Conservation (phyloP, 2,113 vertebrate species). For the Notiomystis cincta region DNA sequence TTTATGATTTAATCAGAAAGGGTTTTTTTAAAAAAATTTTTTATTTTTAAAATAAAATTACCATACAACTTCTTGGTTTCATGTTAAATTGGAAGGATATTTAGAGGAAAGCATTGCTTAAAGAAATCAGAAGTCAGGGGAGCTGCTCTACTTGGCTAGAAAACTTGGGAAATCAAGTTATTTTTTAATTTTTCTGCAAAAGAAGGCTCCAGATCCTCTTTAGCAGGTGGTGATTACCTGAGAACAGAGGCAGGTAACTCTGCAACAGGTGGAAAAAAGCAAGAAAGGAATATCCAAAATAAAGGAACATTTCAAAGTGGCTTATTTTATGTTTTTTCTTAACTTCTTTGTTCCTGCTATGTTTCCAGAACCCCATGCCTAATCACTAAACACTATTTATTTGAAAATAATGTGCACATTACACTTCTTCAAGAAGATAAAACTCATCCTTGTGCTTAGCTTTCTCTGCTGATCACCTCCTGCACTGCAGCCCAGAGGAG, state of each 20-base stretch:
- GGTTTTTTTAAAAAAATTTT: fast-evolving
- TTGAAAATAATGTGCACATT: neutral
- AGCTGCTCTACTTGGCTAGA: neutral
- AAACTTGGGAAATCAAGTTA: neutral
- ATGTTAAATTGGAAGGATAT: neutral
- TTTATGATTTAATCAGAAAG: neutral
- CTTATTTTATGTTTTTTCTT: neutral
- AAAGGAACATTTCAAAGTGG: too few relatives aligned
- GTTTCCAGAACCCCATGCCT: neutral
- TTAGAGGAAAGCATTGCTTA: neutral
- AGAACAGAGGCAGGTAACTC: neutral
- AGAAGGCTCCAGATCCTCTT: neutral
- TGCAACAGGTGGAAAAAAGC: neutral
- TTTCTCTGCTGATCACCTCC: neutral
- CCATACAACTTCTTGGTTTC: neutral
- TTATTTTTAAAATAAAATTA: neutral
- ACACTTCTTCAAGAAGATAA: neutral
- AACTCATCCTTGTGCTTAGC: neutral
- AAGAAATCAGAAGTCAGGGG: neutral
- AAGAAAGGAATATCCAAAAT: neutral
- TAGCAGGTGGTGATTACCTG: neutral
- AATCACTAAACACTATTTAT: neutral
- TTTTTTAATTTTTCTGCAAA: neutral
- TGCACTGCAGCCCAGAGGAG: neutral
- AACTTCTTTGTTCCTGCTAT: neutral